phyloP scores from a whole-genome alignment of 2,113 vertebrate genomes.

The Bubo blakistoni region DNA sequence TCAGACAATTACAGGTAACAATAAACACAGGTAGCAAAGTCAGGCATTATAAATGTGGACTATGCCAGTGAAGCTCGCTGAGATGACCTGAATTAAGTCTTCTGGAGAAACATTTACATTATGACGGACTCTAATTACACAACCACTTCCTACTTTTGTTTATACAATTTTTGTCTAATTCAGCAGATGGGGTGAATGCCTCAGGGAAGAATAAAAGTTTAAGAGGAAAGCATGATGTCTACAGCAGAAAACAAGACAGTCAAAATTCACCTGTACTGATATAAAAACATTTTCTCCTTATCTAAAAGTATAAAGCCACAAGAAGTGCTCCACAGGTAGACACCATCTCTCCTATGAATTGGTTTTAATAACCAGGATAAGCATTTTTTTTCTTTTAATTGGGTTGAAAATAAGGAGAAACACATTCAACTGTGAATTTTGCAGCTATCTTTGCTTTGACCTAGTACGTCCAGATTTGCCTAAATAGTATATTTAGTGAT shows the following conservation, averaged over 20 bases:
- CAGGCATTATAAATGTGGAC: neutral
- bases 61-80: neutral
- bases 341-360: neutral
- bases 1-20: neutral
- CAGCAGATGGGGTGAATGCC: neutral
- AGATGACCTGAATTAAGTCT: neutral
- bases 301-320: neutral
- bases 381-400: neutral
- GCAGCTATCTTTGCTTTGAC: neutral
- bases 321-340: neutral
- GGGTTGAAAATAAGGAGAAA: neutral
- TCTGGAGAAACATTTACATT: neutral
- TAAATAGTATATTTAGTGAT: neutral
- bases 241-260: neutral
- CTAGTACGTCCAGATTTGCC: neutral
- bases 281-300: neutral
- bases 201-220: neutral
- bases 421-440: neutral
- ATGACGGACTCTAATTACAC: neutral
- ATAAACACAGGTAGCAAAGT: neutral
- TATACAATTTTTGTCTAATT: neutral
- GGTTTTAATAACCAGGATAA: neutral
- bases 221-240: neutral
- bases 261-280: neutral
- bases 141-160: neutral